These are phyloP conservation scores for Aphelocoma californica DNA, from an alignment of 2,797 vertebrate genomes.

Conservation along the genomic window DNA sequence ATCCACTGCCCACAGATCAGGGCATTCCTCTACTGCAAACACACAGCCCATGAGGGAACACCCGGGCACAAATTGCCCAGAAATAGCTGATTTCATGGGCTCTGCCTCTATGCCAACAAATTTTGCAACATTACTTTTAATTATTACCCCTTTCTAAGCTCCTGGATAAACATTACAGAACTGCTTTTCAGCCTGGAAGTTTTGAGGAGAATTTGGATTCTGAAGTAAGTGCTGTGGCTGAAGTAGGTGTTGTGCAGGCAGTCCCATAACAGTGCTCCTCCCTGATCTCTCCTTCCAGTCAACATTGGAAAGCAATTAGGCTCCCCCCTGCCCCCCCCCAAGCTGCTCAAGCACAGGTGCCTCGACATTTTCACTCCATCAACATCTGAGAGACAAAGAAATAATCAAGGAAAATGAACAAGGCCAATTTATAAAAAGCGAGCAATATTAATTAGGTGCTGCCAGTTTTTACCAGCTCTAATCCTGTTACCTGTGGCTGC, in stretches of 20 bases:
- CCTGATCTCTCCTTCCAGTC: neutral
- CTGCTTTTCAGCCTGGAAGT: neutral
- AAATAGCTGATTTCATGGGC: neutral
- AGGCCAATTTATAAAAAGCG: neutral
- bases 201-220: neutral
- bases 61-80: neutral
- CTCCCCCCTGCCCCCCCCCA: neutral
- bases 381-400: neutral
- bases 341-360: neutral
- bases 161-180: neutral
- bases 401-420: neutral
- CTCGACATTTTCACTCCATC: neutral
- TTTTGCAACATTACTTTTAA: neutral
- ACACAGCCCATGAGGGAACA: neutral
- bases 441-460: neutral
- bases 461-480: neutral
- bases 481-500: neutral
- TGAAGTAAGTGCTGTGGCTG: neutral
- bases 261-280: neutral
- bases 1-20: neutral
- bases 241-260: neutral
- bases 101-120: neutral
- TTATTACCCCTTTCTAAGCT: neutral
- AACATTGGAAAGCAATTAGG: neutral
- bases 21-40: neutral